Conservation (phyloP, 2,888 invertebrate species). For the Caenorhabditis afra region DNA sequence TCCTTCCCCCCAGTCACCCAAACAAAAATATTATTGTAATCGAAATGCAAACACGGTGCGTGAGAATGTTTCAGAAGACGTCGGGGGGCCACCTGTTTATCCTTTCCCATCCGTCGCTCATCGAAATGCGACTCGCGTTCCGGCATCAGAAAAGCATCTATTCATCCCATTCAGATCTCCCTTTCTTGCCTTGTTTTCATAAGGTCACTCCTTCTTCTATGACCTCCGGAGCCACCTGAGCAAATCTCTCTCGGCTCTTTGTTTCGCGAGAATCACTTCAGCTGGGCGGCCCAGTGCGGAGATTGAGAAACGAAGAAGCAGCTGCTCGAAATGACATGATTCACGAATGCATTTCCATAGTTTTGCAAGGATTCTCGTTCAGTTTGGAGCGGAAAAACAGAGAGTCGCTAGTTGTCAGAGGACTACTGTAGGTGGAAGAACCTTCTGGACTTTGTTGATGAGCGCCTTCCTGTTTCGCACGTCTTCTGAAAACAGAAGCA, state of each 20-base stretch:
- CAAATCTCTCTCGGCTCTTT: background rate
- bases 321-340: too few relatives aligned
- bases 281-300: background rate
- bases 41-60: conserved; percentile 30
- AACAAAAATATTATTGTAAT: conserved; percentile 24
- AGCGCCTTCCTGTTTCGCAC: too few relatives aligned
- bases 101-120: conserved; percentile 1
- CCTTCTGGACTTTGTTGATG: too few relatives aligned
- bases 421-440: too few relatives aligned
- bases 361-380: too few relatives aligned
- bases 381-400: too few relatives aligned
- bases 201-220: conserved; percentile 5
- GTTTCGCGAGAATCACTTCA: background rate
- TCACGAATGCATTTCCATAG: too few relatives aligned
- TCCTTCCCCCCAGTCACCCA: background rate
- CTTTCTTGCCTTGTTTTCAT: background rate
- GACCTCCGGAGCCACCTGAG: conserved; percentile 11
- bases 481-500: too few relatives aligned
- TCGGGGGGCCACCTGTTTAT: conserved; percentile 6
- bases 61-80: conserved; percentile 22
- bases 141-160: background rate
- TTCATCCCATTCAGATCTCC: background rate
- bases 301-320: too few relatives aligned
- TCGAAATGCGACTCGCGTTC: conserved; percentile 10
- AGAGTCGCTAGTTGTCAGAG: too few relatives aligned